Conservation (phyloP, 2,113 vertebrate genomes). For the Accipiter virgatus region DNA sequence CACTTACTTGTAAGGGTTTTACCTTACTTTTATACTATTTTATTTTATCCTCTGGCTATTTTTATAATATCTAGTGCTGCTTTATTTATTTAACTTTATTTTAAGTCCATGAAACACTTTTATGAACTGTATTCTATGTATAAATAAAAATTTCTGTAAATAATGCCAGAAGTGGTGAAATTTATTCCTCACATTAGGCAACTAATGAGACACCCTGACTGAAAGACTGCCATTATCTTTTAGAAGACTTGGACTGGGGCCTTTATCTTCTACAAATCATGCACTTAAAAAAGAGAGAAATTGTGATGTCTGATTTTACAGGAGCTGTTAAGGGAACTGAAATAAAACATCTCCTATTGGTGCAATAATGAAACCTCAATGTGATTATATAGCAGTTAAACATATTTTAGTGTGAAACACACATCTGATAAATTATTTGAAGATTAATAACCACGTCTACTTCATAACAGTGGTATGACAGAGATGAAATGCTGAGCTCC, state of each 20-base stretch:
- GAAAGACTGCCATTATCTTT: background rate
- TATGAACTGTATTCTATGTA: background rate
- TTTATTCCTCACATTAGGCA: slow-evolving; percentile 14
- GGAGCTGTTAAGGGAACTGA: slow-evolving; percentile 53
- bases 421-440: slow-evolving; percentile 67
- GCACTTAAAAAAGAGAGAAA: background rate
- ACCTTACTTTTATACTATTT: background rate
- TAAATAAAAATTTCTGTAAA: background rate
- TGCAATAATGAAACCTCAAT: slow-evolving; percentile 47
- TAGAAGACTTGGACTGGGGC: background rate
- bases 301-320: slow-evolving; percentile 8
- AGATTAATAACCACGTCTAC: slow-evolving; percentile 67
- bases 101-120: background rate
- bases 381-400: slow-evolving; percentile 57
- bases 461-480: slow-evolving; percentile 60
- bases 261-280: background rate
- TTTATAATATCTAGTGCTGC: background rate
- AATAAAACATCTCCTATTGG: slow-evolving; percentile 60
- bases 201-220: slow-evolving; percentile 27
- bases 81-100: background rate
- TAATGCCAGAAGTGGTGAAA: background rate
- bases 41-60: background rate
- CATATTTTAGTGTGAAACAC: slow-evolving; percentile 55
- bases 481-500: slow-evolving; percentile 53
- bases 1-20: background rate